Evolutionary conservation across 2,113 vertebrate genomes (phyloP), one percentile per base, ranked within the genome.

Genomic region (Scomber scombrus): DNA sequence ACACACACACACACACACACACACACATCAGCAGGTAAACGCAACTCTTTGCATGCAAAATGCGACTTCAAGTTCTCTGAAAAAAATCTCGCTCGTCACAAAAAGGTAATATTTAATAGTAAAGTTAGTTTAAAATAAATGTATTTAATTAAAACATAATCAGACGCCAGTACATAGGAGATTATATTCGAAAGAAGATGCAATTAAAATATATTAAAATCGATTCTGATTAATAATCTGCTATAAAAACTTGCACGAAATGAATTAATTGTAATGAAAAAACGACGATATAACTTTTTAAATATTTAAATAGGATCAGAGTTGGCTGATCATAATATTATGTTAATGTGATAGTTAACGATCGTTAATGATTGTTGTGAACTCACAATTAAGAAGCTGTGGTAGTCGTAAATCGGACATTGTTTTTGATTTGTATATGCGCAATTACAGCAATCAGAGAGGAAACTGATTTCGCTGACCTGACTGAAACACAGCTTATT

Each of bases 391-490:
- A n/a, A 58, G 6, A 43, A 12, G 34, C 40, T 65, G 18, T 34
- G 3, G 31, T 5, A 2, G 65, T 61, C 8, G 4, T 19, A 10
- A 19, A 12, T 18, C 40, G 40, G n/a, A 15, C 67, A 7, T 3
- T 23, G 11, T 68, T 75, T 71, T 40, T 40, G 7, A 29, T 56
- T 73, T 61, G 71, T 47, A 73, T 23, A 84, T 73, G 14, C 13
- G 49, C 5, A 18, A 62, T 67, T 49, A 19, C n/a, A 61, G 19
- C 29, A 63, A 23, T 73, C 62, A 67, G 58, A 80, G 73, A 83
- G 80, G 77, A 90, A 88, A 63, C 34, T 52, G 69, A 64, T 80
- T 78, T 78, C 23, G 49, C 71, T 84, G 75, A 75, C 23, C 40
- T 61, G 62, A 73, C 0, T 46, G 11, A 80, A 71, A 47, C n/a